Evolutionary conservation across 2,888 invertebrate species (phyloP).

Genomic region (Eilema caniola): DNA sequence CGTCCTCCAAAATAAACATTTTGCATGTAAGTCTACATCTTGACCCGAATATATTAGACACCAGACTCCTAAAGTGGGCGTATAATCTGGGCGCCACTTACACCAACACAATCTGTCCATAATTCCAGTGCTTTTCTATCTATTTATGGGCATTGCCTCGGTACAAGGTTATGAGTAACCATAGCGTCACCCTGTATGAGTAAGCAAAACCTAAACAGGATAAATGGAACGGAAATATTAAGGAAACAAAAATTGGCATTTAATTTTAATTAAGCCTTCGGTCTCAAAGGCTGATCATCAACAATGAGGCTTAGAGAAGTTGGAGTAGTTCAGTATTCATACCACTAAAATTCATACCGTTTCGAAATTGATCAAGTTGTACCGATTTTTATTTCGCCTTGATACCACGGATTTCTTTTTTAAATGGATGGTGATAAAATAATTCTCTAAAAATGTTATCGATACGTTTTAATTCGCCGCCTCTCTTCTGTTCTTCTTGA

Average conservation of each 20-base stretch:
- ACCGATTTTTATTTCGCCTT: too few species aligned
- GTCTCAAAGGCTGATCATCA: not conserved
- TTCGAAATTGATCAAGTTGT: too few species aligned
- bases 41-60: slow-evolving; percentile 21
- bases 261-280: not conserved
- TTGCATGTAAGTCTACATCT: slow-evolving; percentile 8
- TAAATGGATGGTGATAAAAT: too few species aligned
- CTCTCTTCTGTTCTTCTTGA: not conserved
- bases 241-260: not conserved
- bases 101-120: slow-evolving; percentile 38
- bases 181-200: slow-evolving; percentile 35
- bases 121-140: slow-evolving; percentile 42
- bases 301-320: not conserved
- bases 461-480: not conserved
- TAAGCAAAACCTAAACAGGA: slow-evolving; percentile 22
- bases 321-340: too few species aligned
- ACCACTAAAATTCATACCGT: too few species aligned
- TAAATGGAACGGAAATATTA: slow-evolving; percentile 9
- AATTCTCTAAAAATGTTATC: too few species aligned
- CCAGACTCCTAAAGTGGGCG: slow-evolving; percentile 34
- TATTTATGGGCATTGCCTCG: slow-evolving; percentile 45
- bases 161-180: slow-evolving; percentile 31
- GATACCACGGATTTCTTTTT: too few species aligned
- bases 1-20: not conserved
- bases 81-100: slow-evolving; percentile 37